Evolutionary conservation across 2,888 invertebrate species (phyloP).

Genomic region (Drosophila anomalata): DNA sequence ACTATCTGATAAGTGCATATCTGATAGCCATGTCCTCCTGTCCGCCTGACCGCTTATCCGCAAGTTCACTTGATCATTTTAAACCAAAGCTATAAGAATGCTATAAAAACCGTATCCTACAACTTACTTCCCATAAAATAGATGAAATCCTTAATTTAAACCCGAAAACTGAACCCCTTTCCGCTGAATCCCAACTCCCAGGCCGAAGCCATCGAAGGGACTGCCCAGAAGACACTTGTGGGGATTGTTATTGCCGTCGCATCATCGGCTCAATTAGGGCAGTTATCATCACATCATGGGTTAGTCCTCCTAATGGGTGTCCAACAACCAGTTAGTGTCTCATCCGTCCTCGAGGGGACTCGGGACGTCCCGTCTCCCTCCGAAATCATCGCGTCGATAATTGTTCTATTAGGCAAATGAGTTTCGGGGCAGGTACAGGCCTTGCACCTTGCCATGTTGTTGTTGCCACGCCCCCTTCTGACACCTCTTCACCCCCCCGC

Average conservation of each 20-base stretch:
- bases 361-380: too few species aligned
- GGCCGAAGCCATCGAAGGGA: too few species aligned
- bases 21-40: too few species aligned
- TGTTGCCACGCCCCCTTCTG: conserved; percentile 10
- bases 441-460: not conserved
- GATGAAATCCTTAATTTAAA: too few species aligned
- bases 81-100: too few species aligned
- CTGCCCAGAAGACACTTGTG: conserved; percentile 2
- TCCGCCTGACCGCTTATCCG: too few species aligned
- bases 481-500: conserved; percentile 3
- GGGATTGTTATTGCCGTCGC: conserved; percentile 20
- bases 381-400: conserved; percentile 61
- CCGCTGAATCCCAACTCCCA: too few species aligned
- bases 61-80: too few species aligned
- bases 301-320: conserved; percentile 30
- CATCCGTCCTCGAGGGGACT: conserved; percentile 3
- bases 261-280: conserved; percentile 35
- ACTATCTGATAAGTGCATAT: too few species aligned
- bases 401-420: conserved; percentile 73
- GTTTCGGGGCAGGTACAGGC: conserved; percentile 22
- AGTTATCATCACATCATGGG: conserved; percentile 23
- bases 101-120: too few species aligned
- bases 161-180: too few species aligned
- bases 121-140: too few species aligned
- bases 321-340: conserved; percentile 17